Evolutionary conservation across 2,888 invertebrate genomes (phyloP), one percentile per base, ranked within the genome.

Genomic region (Latrodectus hesperus): DNA sequence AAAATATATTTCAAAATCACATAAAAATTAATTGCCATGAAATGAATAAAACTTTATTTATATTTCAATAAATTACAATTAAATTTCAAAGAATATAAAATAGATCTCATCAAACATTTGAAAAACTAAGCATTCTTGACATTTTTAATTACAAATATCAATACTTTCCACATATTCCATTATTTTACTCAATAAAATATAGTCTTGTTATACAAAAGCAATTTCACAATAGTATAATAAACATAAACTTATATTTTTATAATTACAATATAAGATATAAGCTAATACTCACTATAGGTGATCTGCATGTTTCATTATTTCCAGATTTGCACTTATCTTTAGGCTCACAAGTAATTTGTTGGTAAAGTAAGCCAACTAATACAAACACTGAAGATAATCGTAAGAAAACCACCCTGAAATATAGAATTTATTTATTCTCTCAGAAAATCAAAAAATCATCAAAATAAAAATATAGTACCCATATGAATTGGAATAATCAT

Each of bases 331-430:
- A 86, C 53, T 17, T 38, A 73, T 86, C 81, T 76, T 75, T 81
- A 0, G 86, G 86, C 49, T 86, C 67, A 76, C 86, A 86, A 26
- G 72, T 81, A 65, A 86, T 81, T 77, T 86, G 81, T 38, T 81
- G 71, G 55, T 81, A 73, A 11, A 86, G 75, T 22, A 77, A 60
- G 22, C 81, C 76, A 49, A 86, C 86, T n/a, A 86, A 38, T 14
- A 86, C 86, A 76, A 86, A 86, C 2, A 86, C 76, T 55, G 86
- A 86, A 11, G 86, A 81, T 38, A 86, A 67, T 51, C 86, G 80
- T n/a, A 86, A 67, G 72, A 86, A 86, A 22, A 86, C 81, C 67
- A 76, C 81, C 26, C 86, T 86, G 55, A 67, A 81, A 72, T 6
- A 70, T 1, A 68, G 17, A 67, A 38, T 38, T 38, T 38, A 38